These are phyloP conservation scores for Acanthosepion lycidas DNA, from an alignment of 2,888 invertebrate species.

Conservation along the genomic window DNA sequence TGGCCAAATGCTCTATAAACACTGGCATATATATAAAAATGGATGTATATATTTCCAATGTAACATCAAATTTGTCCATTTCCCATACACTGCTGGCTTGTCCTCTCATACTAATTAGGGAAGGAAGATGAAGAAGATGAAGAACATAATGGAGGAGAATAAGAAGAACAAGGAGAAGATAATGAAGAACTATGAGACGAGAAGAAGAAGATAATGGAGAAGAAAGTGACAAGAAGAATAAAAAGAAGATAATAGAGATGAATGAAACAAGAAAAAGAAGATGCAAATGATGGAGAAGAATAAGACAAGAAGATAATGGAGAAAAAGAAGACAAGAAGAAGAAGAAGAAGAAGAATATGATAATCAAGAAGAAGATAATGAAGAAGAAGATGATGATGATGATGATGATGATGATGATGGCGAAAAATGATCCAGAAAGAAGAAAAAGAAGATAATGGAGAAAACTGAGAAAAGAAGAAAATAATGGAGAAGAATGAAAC, in stretches of 20 bases:
- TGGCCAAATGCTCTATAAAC: neutral
- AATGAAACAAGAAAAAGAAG: neutral
- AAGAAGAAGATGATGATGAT: too few species aligned
- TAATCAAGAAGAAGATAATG: too few species aligned
- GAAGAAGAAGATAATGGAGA: neutral
- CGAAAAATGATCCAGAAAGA: too few species aligned
- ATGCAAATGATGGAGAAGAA: neutral
- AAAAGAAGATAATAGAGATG: neutral
- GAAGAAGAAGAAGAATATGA: too few species aligned
- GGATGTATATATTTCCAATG: neutral
- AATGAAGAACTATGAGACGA: neutral
- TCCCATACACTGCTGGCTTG: neutral
- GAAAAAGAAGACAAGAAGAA: too few species aligned
- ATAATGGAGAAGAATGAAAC: neutral
- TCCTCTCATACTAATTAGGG: neutral
- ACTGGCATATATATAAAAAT: neutral
- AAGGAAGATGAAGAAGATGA: too few species aligned
- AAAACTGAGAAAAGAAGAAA: neutral
- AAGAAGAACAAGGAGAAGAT: too few species aligned
- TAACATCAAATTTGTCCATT: neutral
- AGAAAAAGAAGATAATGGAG: too few species aligned
- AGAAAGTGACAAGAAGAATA: neutral
- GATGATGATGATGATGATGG: neutral
- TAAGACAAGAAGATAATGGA: too few species aligned
- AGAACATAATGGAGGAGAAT: too few species aligned